Evolutionary conservation across 35 echinoderm and acorn worm genomes (phyloP), one percentile per base, ranked within the genome.

Genomic region (Apostichopus japonicus): DNA sequence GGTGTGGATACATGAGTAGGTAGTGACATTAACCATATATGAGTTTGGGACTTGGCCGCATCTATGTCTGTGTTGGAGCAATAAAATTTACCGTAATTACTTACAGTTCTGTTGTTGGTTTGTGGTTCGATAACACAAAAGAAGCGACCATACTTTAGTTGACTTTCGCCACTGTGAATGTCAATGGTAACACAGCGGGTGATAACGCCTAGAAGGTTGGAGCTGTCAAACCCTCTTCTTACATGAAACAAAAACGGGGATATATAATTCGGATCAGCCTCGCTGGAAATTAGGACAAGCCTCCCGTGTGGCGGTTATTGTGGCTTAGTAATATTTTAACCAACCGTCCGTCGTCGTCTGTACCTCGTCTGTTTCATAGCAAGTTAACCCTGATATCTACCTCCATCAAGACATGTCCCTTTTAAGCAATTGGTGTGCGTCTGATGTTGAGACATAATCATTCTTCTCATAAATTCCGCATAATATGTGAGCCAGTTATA

Each of bases 101-200:
- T 67, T 67, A 11, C 63, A 67, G 11, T 67, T 19, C 63, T 67
- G 19, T 19, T 67, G 19, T 67, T 67, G 63, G 63, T 15, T 67
- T 67, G 63, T 67, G 63, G 63, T 67, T 67, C 19, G 63, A 67
- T 67, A 10, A 15, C 63, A 55, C 24, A 83, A 15, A 55, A 17
- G 79, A 24, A 54, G 79, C 24, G 15, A 83, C 79, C 51, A 55
- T 19, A 83, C 54, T 44, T 0, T 55, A 54, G 15, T 83, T 54
- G 11, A 17, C 22, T 55, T 55, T 83, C 79, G 51, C 79, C 51
- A 83, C 79, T 83, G 79, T 83, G 79, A 83, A 54, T 53, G 79
- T 83, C 79, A 83, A 83, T 83, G 79, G 79, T 52, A 13, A 4
- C 79, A 24, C 10, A 44, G 54, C 33, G 17, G 54, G 79, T 44